Evolutionary conservation across 1,140 invertebrate species (phyloP), one percentile per base, ranked within the genome.

Genomic region (Diprion similis): DNA sequence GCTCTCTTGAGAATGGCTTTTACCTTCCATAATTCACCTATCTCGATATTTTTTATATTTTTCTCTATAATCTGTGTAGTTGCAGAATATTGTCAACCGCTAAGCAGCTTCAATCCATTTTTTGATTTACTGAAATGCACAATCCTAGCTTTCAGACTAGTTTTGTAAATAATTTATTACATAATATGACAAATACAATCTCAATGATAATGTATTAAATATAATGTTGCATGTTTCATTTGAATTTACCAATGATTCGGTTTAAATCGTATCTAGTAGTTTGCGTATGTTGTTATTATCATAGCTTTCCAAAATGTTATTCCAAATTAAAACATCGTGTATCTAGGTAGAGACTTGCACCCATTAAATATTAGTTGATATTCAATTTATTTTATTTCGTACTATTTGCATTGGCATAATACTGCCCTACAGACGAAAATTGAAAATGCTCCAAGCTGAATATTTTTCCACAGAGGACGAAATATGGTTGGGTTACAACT

Each of bases 401-500:
- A 46, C 19, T 45, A 66, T 73, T 65, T 75, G 13, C 46, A 24
- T 13, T n/a, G 51, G 8, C 72, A 70, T 37, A 72, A 19, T 17
- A 59, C 47, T 45, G 46, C 68, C 45, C 66, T 71, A 17, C 8
- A 73, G 47, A 13, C 59, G 48, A 19, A 66, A 70, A 17, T 13
- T n/a, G 66, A 7, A 8, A 73, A 45, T 73, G 45, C 15, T 19
- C 10, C 9, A 17, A 48, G 11, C 11, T 74, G 17, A 64, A 72
- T 68, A 17, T 9, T 77, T 66, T 66, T 87, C 84, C 84, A 51
- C 78, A 94, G 93, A 76, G 89, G 92, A 76, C 88, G 94, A 66
- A 91, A 94, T 80, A 91, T 93, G 79, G 90, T 90, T 19, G 95
- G 95, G 3, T 89, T 96, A 13, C 90, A 94, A 72, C 83, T 95